These are phyloP conservation scores for Tanytarsus gracilentus DNA, from an alignment of 2,888 invertebrate species.

Conservation along the genomic window DNA sequence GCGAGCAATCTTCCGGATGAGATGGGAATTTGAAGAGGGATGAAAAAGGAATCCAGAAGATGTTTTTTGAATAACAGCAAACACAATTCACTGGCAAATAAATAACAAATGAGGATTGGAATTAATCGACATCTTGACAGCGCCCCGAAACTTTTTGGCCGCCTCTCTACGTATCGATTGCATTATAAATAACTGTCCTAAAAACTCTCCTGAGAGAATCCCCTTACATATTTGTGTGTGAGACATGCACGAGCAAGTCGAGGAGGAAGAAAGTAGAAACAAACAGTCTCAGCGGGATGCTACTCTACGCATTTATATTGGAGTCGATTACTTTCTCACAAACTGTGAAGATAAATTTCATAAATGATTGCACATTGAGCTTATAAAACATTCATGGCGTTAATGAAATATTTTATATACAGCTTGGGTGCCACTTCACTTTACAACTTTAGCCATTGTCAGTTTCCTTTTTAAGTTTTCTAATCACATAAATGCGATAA, in stretches of 20 bases:
- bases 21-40: neutral
- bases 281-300: no score
- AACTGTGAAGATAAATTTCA: neutral
- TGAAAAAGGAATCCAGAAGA: neutral
- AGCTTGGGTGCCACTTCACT: neutral
- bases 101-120: conserved; percentile 20
- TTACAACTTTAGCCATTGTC: neutral
- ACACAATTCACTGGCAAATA: conserved; percentile 13
- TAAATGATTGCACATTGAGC: neutral
- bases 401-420: neutral
- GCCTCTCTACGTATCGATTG: neutral
- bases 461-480: conserved; percentile 6
- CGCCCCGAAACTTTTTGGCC: neutral
- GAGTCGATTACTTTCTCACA: neutral
- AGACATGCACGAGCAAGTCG: neutral
- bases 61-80: neutral
- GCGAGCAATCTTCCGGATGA: conserved; percentile 6
- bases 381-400: neutral
- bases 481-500: conserved; percentile 25
- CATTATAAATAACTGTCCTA: conserved; percentile 26
- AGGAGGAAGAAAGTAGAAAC: neutral
- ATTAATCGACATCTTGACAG: conserved; percentile 27
- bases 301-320: neutral
- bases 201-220: conserved; percentile 18
- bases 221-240: neutral